Percentiles rank a stretch among this genome's conserved stretches.
Conservation (phyloP, 2,797 vertebrate genomes). For the Vireo griseus region DNA sequence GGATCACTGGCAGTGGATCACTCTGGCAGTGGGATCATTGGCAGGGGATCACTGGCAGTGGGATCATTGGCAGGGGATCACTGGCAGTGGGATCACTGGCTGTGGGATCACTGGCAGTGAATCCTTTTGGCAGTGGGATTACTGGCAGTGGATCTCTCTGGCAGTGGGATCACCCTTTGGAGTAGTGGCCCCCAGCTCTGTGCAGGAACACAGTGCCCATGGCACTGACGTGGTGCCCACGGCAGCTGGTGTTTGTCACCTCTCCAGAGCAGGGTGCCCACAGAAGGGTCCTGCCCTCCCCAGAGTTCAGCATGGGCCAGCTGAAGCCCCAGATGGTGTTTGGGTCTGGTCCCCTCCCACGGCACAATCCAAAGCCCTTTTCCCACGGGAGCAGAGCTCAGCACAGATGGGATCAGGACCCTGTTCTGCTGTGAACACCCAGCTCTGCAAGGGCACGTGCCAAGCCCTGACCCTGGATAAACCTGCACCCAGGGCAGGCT, state of each 20-base stretch:
- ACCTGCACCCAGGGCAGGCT: fast-evolving
- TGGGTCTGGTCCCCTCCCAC: fast-evolving
- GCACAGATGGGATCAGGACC: fast-evolving
- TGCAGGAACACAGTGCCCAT: fast-evolving
- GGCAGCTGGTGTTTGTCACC: fast-evolving
- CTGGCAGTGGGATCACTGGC: background rate
- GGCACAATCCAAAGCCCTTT: background rate
- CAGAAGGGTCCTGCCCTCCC: background rate
- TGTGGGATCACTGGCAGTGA: no score
- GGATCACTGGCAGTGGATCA: background rate
- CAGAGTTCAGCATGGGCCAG: background rate
- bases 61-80: background rate
- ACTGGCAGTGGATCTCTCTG: background rate
- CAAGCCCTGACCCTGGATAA: fast-evolving
- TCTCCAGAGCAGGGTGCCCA: background rate
- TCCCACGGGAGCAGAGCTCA: background rate
- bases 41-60: background rate
- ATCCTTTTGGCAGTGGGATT: no score
- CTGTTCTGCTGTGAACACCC: fast-evolving
- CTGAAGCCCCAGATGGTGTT: background rate
- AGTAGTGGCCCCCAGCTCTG: background rate
- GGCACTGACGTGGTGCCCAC: fast-evolving
- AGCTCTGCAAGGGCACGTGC: fast-evolving
- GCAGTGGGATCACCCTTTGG: no score
- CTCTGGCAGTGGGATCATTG: background rate